These are phyloP conservation scores for Patiria pectinifera DNA, from an alignment of 53 echinoderm and acorn worm species.

Conservation along the genomic window DNA sequence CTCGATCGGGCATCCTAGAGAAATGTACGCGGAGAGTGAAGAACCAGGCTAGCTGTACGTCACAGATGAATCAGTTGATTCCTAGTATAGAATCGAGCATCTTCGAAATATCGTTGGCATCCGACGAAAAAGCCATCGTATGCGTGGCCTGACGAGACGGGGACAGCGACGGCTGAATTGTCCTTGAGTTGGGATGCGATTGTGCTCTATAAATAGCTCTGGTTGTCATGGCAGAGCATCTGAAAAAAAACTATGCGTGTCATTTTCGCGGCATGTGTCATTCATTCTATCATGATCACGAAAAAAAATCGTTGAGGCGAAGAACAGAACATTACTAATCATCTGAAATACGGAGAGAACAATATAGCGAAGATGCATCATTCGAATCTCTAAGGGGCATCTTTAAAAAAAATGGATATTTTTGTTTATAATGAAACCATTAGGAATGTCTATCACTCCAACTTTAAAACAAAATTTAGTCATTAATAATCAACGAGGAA, in stretches of 20 bases:
- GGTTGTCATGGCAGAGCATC: neutral
- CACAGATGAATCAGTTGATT: conserved; percentile 19
- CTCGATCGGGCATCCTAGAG: neutral
- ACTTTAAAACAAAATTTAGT: too few species aligned
- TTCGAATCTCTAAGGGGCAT: too few species aligned
- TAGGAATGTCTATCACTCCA: too few species aligned
- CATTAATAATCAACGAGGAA: too few species aligned
- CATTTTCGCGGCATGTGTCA: neutral
- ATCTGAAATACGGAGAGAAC: too few species aligned
- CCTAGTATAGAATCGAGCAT: conserved; percentile 6
- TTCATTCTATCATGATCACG: too few species aligned
- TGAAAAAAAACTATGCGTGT: neutral
- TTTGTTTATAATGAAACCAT: too few species aligned
- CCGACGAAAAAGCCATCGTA: neutral
- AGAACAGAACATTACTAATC: too few species aligned
- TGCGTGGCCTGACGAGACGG: neutral
- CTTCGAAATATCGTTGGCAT: conserved; percentile 1
- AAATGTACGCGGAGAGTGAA: neutral
- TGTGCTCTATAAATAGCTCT: conserved; percentile 4
- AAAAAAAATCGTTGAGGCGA: too few species aligned
- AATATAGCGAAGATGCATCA: too few species aligned
- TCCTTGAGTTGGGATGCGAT: neutral
- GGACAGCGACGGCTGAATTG: neutral
- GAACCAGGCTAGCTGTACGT: conserved; percentile 3
- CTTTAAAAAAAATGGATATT: too few species aligned